Evolutionary conservation across 2,113 vertebrate species (phyloP).

Genomic region (Chlamydotis undulata): DNA sequence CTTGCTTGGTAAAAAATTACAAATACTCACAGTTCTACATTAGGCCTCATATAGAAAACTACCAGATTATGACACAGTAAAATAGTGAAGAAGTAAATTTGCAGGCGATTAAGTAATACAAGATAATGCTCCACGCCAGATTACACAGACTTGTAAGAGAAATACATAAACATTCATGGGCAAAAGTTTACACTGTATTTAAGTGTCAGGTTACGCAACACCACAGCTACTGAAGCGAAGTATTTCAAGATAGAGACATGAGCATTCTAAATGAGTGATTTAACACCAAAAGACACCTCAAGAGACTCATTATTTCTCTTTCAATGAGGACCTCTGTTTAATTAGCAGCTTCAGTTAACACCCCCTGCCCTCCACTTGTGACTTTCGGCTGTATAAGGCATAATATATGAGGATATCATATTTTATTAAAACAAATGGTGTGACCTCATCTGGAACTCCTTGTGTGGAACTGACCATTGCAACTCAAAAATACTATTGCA

Average conservation of each 20-base stretch:
- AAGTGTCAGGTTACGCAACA: background rate
- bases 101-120: background rate
- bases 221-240: background rate
- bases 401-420: background rate
- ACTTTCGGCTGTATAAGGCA: background rate
- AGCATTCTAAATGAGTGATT: background rate
- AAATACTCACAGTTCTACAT: background rate
- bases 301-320: background rate
- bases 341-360: background rate
- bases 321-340: background rate
- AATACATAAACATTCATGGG: background rate
- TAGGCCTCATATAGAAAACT: background rate
- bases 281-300: background rate
- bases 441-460: background rate
- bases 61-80: background rate
- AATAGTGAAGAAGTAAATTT: background rate
- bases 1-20: background rate
- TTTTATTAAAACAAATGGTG: background rate
- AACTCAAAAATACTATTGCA: background rate
- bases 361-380: accelerated
- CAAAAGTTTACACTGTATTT: background rate
- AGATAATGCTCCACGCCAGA: background rate
- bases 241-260: background rate
- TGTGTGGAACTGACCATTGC: background rate
- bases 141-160: background rate